Evolutionary conservation across 2,888 invertebrate species (phyloP).

Genomic region (Gisinianus flammeolus): DNA sequence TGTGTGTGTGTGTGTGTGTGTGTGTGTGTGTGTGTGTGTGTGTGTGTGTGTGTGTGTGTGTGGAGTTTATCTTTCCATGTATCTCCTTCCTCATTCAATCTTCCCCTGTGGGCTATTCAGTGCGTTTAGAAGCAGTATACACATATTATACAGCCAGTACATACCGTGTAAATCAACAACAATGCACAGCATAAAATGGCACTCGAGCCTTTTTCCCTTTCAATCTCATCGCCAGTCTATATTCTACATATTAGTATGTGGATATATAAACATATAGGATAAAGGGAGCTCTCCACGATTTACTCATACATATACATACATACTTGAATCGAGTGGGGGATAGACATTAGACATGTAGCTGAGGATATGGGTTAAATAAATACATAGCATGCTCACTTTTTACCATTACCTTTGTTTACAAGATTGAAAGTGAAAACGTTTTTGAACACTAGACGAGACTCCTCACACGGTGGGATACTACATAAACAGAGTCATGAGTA

Average conservation of each 20-base stretch:
- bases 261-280: not conserved
- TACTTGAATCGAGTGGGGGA: not conserved
- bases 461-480: too few relatives aligned
- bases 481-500: too few relatives aligned
- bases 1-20: not conserved
- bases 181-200: too few relatives aligned
- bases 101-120: constrained; percentile 18
- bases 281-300: not conserved
- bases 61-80: not conserved
- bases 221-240: not conserved
- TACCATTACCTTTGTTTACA: constrained; percentile 42
- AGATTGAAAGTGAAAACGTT: constrained; percentile 45
- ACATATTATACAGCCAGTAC: too few relatives aligned
- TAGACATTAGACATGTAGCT: not conserved
- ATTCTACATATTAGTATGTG: not conserved
- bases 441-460: too few relatives aligned
- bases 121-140: too few relatives aligned
- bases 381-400: constrained; percentile 7
- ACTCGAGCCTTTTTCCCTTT: too few relatives aligned
- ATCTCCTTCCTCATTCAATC: constrained; percentile 27
- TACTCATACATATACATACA: not conserved
- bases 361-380: not conserved
- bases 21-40: not conserved
- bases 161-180: too few relatives aligned
- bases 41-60: not conserved